Evolutionary conservation across 37 sponge, comb jelly and placozoan species (phyloP), one percentile per base, ranked within the genome.

Genomic region (Aplysina aerophoba): DNA sequence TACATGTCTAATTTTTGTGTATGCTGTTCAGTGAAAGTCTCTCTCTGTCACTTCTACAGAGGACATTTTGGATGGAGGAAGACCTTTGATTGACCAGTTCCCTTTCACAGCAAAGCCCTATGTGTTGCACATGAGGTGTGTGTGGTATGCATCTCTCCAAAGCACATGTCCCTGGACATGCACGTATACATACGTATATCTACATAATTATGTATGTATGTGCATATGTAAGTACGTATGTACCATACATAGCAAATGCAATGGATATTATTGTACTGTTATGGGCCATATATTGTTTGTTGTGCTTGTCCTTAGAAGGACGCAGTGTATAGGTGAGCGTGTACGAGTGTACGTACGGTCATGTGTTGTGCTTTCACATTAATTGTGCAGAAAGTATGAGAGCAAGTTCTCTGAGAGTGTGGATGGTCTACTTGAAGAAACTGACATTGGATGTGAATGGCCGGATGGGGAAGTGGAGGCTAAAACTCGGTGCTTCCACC

Each of bases 401-500:
- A 36, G 74, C 31, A 50, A 30, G 39, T n/a, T 16, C 21, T 28
- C 20, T 0, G 90, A 86, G 27, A 84, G 83, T 28, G 37, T 87
- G 0, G 93, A 89, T 81, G 81, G 60, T 50, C 54, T 82, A n/a
- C 85, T 82, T 30, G 63, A 67, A 11, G 57, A 73, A 0, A 4
- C 66, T 41, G 87, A 84, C 40, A 41, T 73, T 59, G 93, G 93
- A 0, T 39, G 60, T 40, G 93, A 93, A 57, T 93, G 93, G 93
- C 93, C 93, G 1, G 81, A 81, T 0, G 16, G 50, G 28, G 93
- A 87, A 74, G 59, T 64, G 19, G 85, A 86, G 1, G 90, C 87
- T 14, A 86, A 79, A 34, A 75, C 80, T 36, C 67, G 93, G 8
- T 59, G 72, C 38, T 93, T 93, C 68, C 87, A 85, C 66, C 93